Base-by-base conservation (phyloP, 2,888 invertebrate species). In the Dicranocentrus wangi region DNA sequence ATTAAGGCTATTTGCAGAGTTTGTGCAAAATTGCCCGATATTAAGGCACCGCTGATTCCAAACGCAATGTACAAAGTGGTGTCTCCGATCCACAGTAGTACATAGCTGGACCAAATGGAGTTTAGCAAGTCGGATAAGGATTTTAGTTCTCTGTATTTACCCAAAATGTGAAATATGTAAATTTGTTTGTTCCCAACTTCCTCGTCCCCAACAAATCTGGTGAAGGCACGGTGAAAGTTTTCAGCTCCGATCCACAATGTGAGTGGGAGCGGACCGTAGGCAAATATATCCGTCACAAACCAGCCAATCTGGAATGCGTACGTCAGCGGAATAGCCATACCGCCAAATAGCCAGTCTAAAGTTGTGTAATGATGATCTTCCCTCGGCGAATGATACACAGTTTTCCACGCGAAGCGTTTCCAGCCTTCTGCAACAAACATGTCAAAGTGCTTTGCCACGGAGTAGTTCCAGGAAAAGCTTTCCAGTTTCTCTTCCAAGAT, bases 221-320 rank as follows among this genome's bases (percentile, higher is more conserved):
- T 2, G 19, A 1, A 7, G 25, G 2, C 25, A 25, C 25, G 13
- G 1, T 58, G 5, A 58, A 58, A 25, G 25, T 8, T 58, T 15
- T 23, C 15, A 1, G 58, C 25, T 2, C 15, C 58, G 1, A 3
- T 58, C 58, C 58, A 58, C 1, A 58, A 23, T 25, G 58, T 27
- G 13, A 58, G 10, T 25, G 58, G 58, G 10, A 58, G 25, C n/a
- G 58, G 58, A 19, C 58, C 58, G 15, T 58, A 27, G 21, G 25
- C n/a, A 2, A 58, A 58, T 3, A 15, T 2, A 15, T 58, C 58
- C 2, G 25, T 15, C 23, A 23, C 15, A 27, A 58, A 15, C 58
- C 58, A 58, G 2, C 23, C 58, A 2, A 58, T 13, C 13, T 58
- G 58, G 25, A 23, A 58, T 2, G 27, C 58, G 10, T 10, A 3